These are phyloP conservation scores for Pomacea canaliculata DNA, from an alignment of 2,888 invertebrate species.

Conservation along the genomic window DNA sequence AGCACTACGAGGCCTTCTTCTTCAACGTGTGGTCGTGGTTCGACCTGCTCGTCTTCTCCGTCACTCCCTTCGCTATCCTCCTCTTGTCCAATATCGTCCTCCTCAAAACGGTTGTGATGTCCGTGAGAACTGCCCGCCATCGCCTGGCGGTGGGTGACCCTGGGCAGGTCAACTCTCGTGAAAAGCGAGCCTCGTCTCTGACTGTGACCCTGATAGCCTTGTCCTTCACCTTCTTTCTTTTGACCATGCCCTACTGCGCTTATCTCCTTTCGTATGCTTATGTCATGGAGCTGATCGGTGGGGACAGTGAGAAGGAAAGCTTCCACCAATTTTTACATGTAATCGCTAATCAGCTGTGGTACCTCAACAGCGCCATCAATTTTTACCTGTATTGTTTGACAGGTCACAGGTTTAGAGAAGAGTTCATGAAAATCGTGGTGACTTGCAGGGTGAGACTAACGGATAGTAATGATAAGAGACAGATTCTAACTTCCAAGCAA, in stretches of 20 bases:
- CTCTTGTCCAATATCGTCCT: slow-evolving; percentile 51
- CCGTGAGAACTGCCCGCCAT: neutral
- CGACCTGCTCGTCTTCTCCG: slow-evolving; percentile 47
- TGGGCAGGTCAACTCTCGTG: neutral
- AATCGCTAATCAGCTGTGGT: neutral
- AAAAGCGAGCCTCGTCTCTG: neutral
- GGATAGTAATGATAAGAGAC: too few species aligned
- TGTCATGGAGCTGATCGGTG: neutral
- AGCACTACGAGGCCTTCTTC: slow-evolving; percentile 38
- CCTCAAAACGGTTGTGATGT: slow-evolving; percentile 42
- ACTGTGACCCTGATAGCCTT: neutral
- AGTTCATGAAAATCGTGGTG: neutral
- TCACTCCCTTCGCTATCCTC: slow-evolving; percentile 50
- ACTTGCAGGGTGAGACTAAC: too few species aligned
- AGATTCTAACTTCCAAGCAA: too few species aligned
- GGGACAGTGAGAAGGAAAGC: neutral
- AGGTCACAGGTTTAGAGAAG: neutral
- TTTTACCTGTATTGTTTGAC: neutral
- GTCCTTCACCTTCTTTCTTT: neutral
- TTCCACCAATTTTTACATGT: neutral
- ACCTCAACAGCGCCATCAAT: neutral
- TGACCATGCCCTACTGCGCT: neutral
- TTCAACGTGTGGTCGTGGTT: slow-evolving; percentile 50
- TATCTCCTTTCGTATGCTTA: neutral
- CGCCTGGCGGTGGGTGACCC: neutral